phyloP scores from a whole-genome alignment of 1,140 invertebrate genomes.

The Vanessa atalanta region DNA sequence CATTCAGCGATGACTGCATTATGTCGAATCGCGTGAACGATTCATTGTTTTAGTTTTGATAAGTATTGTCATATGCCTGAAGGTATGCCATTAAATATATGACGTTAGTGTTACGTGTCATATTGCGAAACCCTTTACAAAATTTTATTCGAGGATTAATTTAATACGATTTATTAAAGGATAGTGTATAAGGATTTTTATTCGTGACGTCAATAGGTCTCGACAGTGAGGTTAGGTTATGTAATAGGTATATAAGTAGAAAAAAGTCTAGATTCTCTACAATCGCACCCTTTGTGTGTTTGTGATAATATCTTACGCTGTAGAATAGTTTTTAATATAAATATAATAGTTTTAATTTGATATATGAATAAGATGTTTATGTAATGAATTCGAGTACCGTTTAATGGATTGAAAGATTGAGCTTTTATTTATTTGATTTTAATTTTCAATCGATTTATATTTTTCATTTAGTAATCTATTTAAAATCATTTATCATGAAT shows the following conservation, averaged over 20 bases:
- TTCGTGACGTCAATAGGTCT: constrained; percentile 41
- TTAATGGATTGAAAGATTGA: no score
- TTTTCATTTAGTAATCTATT: neutral
- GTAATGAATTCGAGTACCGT: neutral
- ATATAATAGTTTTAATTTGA: neutral
- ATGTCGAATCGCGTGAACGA: constrained; percentile 62
- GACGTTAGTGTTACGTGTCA: neutral
- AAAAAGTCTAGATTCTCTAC: constrained; percentile 9
- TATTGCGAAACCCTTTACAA: neutral
- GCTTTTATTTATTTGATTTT: neutral
- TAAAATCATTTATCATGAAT: neutral
- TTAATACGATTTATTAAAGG: constrained; percentile 11
- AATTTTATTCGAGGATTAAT: neutral
- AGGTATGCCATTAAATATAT: neutral
- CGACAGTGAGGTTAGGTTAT: constrained; percentile 63
- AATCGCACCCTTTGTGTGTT: constrained; percentile 13
- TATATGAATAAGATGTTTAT: neutral
- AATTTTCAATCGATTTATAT: neutral
- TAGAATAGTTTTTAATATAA: neutral
- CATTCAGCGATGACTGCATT: constrained; percentile 63
- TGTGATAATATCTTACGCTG: neutral
- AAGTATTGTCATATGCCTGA: neutral
- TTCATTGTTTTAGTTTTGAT: constrained; percentile 22
- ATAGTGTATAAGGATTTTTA: constrained; percentile 17
- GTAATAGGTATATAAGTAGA: constrained; percentile 48